phyloP scores from a whole-genome alignment of 2,888 invertebrate genomes.

The Nomada fabriciana region DNA sequence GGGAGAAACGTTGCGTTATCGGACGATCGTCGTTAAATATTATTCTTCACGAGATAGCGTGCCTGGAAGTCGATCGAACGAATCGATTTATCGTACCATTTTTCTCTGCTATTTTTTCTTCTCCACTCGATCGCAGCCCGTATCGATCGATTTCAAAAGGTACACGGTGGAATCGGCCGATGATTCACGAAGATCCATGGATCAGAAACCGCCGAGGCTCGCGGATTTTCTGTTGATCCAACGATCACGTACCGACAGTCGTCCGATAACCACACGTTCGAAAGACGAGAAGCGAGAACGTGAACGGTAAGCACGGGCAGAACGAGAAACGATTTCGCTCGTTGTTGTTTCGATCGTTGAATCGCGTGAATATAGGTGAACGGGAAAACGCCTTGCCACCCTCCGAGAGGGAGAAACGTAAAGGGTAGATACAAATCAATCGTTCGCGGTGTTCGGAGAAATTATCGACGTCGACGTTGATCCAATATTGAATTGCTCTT shows the following conservation, averaged over 20 bases:
- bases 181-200: conserved; percentile 45
- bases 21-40: background rate
- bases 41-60: background rate
- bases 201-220: conserved; percentile 26
- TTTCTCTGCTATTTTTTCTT: background rate
- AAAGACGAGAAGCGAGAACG: conserved; percentile 50
- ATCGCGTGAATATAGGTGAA: conserved; percentile 2
- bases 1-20: background rate
- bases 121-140: background rate
- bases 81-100: too few relatives aligned
- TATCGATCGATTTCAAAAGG: conserved; percentile 26
- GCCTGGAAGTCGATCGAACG: conserved; percentile 7
- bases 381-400: background rate
- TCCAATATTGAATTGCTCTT: conserved; percentile 1
- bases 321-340: conserved; percentile 14
- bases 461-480: conserved; percentile 17
- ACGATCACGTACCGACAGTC: conserved; percentile 46
- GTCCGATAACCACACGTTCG: conserved; percentile 30
- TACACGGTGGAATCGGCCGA: conserved; percentile 20
- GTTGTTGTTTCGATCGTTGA: conserved; percentile 1
- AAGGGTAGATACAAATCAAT: background rate
- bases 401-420: background rate
- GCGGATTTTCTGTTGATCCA: conserved; percentile 36
- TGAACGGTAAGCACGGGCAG: conserved; percentile 30
- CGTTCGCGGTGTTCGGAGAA: conserved; percentile 24